Conservation (phyloP, 1,140 invertebrate species). For the Limonius californicus region DNA sequence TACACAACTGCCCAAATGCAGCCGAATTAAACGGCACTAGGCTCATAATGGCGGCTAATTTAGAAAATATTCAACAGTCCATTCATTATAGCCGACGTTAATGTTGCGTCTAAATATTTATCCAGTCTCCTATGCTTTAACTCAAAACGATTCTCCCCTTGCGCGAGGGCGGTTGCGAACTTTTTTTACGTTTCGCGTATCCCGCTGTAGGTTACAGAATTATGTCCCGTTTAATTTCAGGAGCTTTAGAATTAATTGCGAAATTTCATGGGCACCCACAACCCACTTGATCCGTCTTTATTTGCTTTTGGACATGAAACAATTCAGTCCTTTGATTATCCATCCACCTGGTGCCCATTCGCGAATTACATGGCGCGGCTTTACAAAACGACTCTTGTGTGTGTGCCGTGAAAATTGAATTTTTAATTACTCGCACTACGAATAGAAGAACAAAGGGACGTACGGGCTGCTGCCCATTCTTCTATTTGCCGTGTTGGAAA, state of each 20-base stretch:
- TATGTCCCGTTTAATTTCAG: background rate
- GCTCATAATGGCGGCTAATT: background rate
- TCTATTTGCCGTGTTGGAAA: no score
- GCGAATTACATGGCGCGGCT: background rate
- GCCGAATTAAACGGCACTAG: no score
- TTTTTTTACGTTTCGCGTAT: no score
- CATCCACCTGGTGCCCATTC: background rate
- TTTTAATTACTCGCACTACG: background rate
- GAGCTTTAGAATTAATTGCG: conserved; percentile 13
- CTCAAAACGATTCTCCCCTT: background rate
- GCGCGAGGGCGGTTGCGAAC: background rate
- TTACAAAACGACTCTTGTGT: background rate
- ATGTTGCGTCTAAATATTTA: conserved; percentile 6
- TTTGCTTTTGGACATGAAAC: conserved; percentile 11
- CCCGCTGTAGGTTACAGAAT: background rate
- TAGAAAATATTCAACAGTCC: conserved; percentile 2
- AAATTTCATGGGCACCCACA: background rate
- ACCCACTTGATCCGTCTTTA: conserved; percentile 10
- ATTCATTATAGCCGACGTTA: conserved; percentile 4
- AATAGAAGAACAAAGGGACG: background rate
- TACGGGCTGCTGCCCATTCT: no score
- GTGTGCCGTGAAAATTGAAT: conserved; percentile 6
- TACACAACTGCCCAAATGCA: background rate
- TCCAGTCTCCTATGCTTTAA: background rate
- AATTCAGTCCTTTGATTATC: conserved; percentile 7